Percentiles rank a stretch among this genome's conserved stretches.
Conservation (phyloP, 2,888 invertebrate genomes). For the Artemia sinica region DNA sequence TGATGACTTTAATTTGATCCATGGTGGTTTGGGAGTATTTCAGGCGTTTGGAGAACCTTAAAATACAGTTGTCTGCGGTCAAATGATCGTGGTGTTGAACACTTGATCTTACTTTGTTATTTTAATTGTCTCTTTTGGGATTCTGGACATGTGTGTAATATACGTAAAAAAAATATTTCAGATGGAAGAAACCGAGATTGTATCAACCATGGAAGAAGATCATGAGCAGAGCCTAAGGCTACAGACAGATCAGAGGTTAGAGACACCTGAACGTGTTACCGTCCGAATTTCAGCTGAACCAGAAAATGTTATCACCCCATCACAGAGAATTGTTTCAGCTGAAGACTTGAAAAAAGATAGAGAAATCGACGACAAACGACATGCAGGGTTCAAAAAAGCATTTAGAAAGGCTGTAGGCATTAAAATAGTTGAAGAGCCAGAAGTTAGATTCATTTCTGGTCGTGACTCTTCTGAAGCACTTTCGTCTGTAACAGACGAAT, state of each 20-base stretch:
- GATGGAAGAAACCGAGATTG: neutral
- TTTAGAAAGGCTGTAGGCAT: neutral
- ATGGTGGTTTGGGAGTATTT: too few species aligned
- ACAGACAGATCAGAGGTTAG: neutral
- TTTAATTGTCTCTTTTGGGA: too few species aligned
- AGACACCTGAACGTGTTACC: neutral
- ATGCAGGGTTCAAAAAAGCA: neutral
- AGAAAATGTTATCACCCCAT: neutral
- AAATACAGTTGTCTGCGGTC: too few species aligned
- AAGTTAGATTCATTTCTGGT: neutral
- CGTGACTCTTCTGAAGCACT: neutral
- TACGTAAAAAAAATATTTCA: too few species aligned
- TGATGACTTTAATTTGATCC: too few species aligned
- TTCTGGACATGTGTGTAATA: too few species aligned
- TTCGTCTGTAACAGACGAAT: too few species aligned
- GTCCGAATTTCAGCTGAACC: neutral
- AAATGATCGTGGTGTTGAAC: too few species aligned
- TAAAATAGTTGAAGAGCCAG: neutral
- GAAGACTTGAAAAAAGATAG: conserved; percentile 2
- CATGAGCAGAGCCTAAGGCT: neutral
- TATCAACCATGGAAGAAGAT: neutral
- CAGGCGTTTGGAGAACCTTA: too few species aligned
- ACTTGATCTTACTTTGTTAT: too few species aligned
- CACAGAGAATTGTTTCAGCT: neutral
- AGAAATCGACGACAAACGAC: conserved; percentile 7